phyloP scores from a whole-genome alignment of 2,797 vertebrate species.

The Meriones psammophilus region DNA sequence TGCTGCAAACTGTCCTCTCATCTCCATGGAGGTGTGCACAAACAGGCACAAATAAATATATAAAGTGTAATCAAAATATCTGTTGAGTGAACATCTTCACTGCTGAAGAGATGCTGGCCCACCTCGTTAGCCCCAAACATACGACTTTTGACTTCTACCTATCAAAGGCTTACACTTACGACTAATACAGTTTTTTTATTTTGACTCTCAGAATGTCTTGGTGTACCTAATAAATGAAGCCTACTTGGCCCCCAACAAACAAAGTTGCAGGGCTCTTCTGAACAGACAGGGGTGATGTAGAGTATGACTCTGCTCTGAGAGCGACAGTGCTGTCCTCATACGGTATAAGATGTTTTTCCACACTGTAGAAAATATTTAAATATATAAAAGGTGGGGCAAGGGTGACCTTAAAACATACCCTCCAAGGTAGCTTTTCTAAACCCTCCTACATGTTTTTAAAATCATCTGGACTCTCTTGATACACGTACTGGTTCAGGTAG shows the following conservation, averaged over 20 bases:
- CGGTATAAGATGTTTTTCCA: constrained; percentile 66
- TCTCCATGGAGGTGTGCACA: neutral
- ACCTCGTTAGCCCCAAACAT: neutral
- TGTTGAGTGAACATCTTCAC: neutral
- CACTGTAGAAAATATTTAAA: constrained; percentile 70
- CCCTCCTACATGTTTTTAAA: neutral
- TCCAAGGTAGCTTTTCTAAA: constrained; percentile 58
- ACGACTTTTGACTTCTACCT: constrained; percentile 19
- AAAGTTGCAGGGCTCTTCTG: constrained; percentile 48
- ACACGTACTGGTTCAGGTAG: constrained; percentile 46
- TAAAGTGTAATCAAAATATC: neutral
- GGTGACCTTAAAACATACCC: constrained; percentile 35
- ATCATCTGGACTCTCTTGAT: constrained; percentile 15
- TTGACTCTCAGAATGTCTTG: constrained; percentile 40
- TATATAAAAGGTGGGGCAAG: constrained; percentile 31
- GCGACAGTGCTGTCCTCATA: neutral
- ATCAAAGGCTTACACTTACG: constrained; percentile 2
- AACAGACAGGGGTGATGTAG: constrained; percentile 11
- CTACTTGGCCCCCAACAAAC: constrained; percentile 9
- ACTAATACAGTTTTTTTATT: constrained; percentile 11
- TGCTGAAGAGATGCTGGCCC: neutral
- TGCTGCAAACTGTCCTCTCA: neutral
- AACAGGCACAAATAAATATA: neutral
- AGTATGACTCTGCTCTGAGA: constrained; percentile 31
- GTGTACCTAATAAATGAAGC: constrained; percentile 29